Evolutionary conservation across 2,888 invertebrate species (phyloP), one percentile per base, ranked within the genome.

Genomic region (Polyommatus icarus): DNA sequence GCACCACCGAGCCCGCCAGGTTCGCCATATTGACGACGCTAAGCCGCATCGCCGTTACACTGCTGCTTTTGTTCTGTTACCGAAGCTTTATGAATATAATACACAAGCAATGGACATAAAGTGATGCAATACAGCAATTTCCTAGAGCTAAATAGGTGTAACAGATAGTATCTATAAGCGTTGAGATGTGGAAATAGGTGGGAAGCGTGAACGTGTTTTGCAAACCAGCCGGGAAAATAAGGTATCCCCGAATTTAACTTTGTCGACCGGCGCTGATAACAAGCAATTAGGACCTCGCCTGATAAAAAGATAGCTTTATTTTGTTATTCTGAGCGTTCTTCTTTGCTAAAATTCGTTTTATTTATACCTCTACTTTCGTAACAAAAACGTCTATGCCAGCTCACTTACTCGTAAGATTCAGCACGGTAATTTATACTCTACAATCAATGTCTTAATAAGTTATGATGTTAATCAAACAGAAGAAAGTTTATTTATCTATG

Each of bases 181-280:
- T 92, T 93, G 93, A 92, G 91, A 93, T 93, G 92, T 91, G 91
- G 90, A 90, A 92, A 92, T 92, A 91, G 92, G 92, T 93, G 91
- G 91, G 89, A 93, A 92, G 89, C 92, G 91, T 87, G 91, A 92
- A 93, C 93, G 92, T 93, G 93, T 93, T 92, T 93, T 92, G 93
- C 92, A 92, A 92, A 90, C 92, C 91, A 89, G 90, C 90, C 89
- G 88, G 88, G 91, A 90, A 90, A 92, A 92, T 92, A 93, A 91
- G 91, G 90, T 91, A 90, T 91, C 90, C 91, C 90, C 89, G 92
- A 93, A 92, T 92, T 91, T 90, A 90, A 77, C 89, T 90, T 91
- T 90, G 91, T 88, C 89, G 90, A 89, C 90, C 91, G 88, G 88
- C 86, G 89, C 89, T 90, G 91, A 90, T 90, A 91, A 89, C 86